Conservation (phyloP, 2,888 invertebrate species). For the Zeuzera pyrina region DNA sequence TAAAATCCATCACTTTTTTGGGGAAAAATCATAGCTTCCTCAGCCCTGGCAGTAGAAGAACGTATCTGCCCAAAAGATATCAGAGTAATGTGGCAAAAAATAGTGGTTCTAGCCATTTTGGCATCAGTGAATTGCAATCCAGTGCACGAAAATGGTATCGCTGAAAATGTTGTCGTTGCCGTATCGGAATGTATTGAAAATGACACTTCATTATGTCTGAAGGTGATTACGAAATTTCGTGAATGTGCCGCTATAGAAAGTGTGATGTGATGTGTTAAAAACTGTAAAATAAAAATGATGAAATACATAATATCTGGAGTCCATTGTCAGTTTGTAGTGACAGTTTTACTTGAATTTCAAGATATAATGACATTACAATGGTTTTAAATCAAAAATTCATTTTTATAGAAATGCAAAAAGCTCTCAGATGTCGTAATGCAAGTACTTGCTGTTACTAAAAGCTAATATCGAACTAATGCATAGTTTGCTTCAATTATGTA, state of each 20-base stretch:
- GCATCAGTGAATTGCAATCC: slow-evolving; percentile 51
- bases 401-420: too few species aligned
- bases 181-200: slow-evolving; percentile 73
- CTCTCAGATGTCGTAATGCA: too few species aligned
- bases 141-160: slow-evolving; percentile 49
- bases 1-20: slow-evolving; percentile 64
- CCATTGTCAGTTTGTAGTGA: too few species aligned
- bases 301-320: too few species aligned
- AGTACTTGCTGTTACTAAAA: too few species aligned
- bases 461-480: too few species aligned
- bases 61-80: slow-evolving; percentile 23
- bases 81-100: slow-evolving; percentile 51
- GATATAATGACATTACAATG: too few species aligned
- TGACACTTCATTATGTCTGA: slow-evolving; percentile 74
- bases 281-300: too few species aligned
- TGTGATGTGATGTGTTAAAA: not conserved
- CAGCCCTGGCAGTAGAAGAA: slow-evolving; percentile 47
- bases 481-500: too few species aligned
- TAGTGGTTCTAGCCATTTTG: slow-evolving; percentile 47
- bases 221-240: too few species aligned
- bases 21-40: slow-evolving; percentile 59
- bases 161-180: slow-evolving; percentile 58
- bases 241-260: not conserved
- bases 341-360: too few species aligned
- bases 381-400: too few species aligned